Evolutionary conservation across 2,113 vertebrate genomes (phyloP), one percentile per base, ranked within the genome.

Genomic region (Nibea coibor): DNA sequence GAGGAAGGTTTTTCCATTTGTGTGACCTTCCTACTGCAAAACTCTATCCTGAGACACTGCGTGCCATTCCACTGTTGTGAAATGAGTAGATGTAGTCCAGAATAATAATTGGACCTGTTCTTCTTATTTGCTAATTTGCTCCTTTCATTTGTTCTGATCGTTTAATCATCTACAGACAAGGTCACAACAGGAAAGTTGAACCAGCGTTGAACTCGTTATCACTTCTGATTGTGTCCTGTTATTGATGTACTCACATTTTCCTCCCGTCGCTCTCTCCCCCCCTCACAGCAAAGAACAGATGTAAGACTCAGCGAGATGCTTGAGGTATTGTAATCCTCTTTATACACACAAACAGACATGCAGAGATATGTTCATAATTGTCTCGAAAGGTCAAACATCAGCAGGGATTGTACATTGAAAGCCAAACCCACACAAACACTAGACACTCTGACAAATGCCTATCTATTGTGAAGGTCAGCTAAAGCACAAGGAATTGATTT

Each of bases 271-370:
- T 91, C 83, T 89, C n/a, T n/a, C n/a, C 26, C n/a, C 47, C 15
- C 15, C 35, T 81, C 70, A n/a, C 91, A 99, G 98, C 98, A 99
- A 99, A 97, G 98, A 93, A 99, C 98, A 51, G 98, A 99, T 89
- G 97, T 99, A 4, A 95, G 98, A 75, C 96, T 99, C 89, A 99
- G 97, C 85, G 98, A 99, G 93, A 98, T 99, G 97, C 93, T 99
- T 14, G 98, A 99, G 97, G 98, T 99, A 95, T 63, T 63, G 64
- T 67, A 65, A 68, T 39, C 14, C 31, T 0, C 15, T 50, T 5
- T 47, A 19, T 67, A 16, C 73, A 22, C 58, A 57, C 31, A 22
- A 2, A 24, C 28, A 12, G 50, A 61, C 72, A 73, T 5, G 51
- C 20, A 62, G 10, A 62, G 43, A 75, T 14, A 58, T 62, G 43